A percentile compares a stretch with the other conserved stretches of the same genome.
Evolutionary conservation across 2,888 invertebrate genomes (phyloP).

Genomic region (Aphrophora alni): DNA sequence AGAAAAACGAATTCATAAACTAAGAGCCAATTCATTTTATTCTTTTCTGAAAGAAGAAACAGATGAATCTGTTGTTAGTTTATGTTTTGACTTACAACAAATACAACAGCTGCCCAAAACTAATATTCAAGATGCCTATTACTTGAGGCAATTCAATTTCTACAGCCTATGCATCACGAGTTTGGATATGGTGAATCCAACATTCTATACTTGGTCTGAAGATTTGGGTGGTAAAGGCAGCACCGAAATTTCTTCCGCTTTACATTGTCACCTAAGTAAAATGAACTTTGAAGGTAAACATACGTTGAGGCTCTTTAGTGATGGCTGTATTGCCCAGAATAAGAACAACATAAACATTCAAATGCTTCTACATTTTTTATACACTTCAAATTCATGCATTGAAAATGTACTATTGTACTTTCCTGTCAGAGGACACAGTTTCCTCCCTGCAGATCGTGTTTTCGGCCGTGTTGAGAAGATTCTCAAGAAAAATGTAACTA

Average conservation of each 20-base stretch:
- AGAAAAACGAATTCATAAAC: no score
- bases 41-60: no score
- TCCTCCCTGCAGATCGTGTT: not conserved
- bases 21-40: no score
- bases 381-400: not conserved
- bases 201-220: not conserved
- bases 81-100: not conserved
- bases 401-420: not conserved
- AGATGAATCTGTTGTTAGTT: slow-evolving; percentile 12
- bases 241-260: not conserved
- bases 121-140: slow-evolving; percentile 19
- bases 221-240: not conserved
- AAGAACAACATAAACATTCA: not conserved
- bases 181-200: not conserved
- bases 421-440: not conserved
- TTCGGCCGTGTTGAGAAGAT: not conserved
- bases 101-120: not conserved
- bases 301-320: not conserved
- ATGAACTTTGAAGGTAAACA: not conserved
- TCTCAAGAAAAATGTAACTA: not conserved
- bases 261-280: not conserved
- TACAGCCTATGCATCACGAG: not conserved
- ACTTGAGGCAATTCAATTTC: not conserved
- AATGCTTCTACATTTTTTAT: slow-evolving; percentile 7
- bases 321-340: slow-evolving; percentile 6